Evolutionary conservation across 2,797 vertebrate genomes (phyloP), one percentile per base, ranked within the genome.

Genomic region (Xenops minutus): DNA sequence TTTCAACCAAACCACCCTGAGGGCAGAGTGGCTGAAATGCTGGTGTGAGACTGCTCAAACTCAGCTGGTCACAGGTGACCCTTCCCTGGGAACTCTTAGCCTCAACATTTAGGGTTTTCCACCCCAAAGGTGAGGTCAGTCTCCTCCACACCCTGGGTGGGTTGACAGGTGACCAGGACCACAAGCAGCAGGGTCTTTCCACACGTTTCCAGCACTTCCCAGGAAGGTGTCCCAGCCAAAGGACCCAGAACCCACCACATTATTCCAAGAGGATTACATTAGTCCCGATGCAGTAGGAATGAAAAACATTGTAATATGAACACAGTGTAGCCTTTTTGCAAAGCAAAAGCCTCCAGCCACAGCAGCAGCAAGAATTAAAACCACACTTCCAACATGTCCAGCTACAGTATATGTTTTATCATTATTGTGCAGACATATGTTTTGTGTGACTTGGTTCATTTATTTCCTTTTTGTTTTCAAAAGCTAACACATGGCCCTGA

Each of bases 301-400:
- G 66, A 68, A 78, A 93, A 76, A 5, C 79, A 73, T 12, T 93
- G 67, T 49, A 84, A 85, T 51, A 67, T 0, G 49, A 88, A 79
- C 85, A 93, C 51, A 93, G 51, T 1, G 32, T 18, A 71, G 61
- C 37, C 37, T 78, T 90, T 94, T 20, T 64, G 67, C 36, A 71
- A 68, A 92, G 79, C 71, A 84, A 89, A 96, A 93, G 89, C 74
- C 89, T 95, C 67, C 71, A 95, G 91, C 63, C 88, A 94, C 73
- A 96, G 85, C 85, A 94, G 66, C 94, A 95, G 77, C 77, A 92
- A 88, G 91, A 95, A 96, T 95, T 93, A 91, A 96, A 96, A 94
- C 94, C 95, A 96, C 89, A 76, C 91, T 92, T 91, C 80, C 23
- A 80, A 88, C 54, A 85, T 66, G 80, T 34, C 87, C 87, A 93